Evolutionary conservation across 1,140 invertebrate genomes (phyloP), one percentile per base, ranked within the genome.

Genomic region (Hestina assimilis): DNA sequence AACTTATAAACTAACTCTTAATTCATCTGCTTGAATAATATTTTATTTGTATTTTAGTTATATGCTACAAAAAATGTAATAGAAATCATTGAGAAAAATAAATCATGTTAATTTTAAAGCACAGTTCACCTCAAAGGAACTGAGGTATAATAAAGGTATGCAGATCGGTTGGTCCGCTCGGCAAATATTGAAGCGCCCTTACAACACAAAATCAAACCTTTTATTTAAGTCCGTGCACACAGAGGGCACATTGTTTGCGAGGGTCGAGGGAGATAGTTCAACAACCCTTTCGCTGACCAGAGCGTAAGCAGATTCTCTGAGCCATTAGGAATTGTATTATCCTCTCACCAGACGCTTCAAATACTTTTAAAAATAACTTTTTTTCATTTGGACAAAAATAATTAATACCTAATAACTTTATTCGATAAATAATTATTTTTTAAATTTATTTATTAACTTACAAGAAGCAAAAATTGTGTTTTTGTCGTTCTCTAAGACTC

Each of bases 141-240:
- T 57, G 52, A 64, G 55, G 59, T 59, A 69, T 73, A 76, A 79
- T 76, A 79, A 83, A 79, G 80, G 69, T 74, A 85, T 85, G 82
- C 72, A 81, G 76, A 81, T 75, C 69, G 67, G 61, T 72, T 66
- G 77, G 75, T 72, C 74, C 75, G 55, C 67, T 73, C 58, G 21
- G 62, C 73, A 87, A 87, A 87, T 83, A 87, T 83, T 84, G 73
- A 57, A 69, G 65, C 60, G 67, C 79, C 81, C 77, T 82, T 84
- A 87, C 81, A 87, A 87, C 83, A 86, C 83, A 75, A 87, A 87
- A 87, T 87, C 83, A 87, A 87, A 87, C 83, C 83, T 87, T 87
- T 87, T 87, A 87, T 87, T 87, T 87, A 87, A 87, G 78, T 80
- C 79, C 74, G 69, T 42, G 78, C 76, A 83, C 72, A 83, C 80